Conservation (phyloP, 2,888 invertebrate genomes). For the Epicampocera succincta region DNA sequence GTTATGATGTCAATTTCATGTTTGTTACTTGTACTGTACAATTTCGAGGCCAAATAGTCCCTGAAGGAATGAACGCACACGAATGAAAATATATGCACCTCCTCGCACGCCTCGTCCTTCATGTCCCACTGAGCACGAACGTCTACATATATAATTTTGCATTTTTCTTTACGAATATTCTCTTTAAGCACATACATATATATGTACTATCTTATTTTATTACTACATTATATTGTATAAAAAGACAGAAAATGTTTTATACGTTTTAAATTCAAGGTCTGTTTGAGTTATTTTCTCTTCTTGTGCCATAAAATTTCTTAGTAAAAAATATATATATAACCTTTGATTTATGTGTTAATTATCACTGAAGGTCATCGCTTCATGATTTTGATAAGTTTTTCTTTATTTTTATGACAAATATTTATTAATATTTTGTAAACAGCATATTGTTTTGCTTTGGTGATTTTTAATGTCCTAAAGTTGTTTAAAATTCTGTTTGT, state of each 20-base stretch:
- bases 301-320: conserved; percentile 6
- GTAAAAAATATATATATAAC: conserved; percentile 10
- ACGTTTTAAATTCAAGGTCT: conserved; percentile 50
- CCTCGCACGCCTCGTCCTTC: conserved; percentile 21
- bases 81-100: background rate
- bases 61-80: conserved; percentile 13
- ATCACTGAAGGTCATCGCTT: conserved; percentile 45
- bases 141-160: conserved; percentile 20
- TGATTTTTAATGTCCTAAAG: background rate
- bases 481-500: conserved; percentile 9
- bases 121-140: conserved; percentile 60
- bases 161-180: conserved; percentile 26
- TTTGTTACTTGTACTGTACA: conserved; percentile 31
- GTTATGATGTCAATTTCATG: conserved; percentile 52
- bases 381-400: background rate
- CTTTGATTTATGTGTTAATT: conserved; percentile 46
- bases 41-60: conserved; percentile 45
- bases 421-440: conserved; percentile 30
- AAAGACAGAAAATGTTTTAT: conserved; percentile 26
- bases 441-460: background rate
- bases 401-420: conserved; percentile 24
- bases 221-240: background rate
- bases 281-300: background rate
- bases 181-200: no score
- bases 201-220: no score